phyloP scores from a whole-genome alignment of 1,140 invertebrate genomes.

The Drosophila quadrilineata region DNA sequence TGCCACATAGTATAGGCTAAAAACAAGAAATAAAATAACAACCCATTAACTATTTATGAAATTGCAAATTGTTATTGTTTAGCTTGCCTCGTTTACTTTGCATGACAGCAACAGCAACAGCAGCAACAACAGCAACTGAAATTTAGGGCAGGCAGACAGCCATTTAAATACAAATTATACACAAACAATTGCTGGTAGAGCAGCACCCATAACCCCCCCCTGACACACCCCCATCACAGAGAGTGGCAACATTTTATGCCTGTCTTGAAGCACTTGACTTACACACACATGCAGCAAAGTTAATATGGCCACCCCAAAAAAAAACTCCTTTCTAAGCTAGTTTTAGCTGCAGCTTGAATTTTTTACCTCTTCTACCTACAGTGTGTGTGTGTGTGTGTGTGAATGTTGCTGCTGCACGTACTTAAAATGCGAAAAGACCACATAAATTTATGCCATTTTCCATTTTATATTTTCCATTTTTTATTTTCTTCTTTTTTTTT shows the following conservation, averaged over 20 bases:
- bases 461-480: too few relatives aligned
- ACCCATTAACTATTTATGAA: conserved; percentile 73
- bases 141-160: conserved; percentile 42
- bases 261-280: conserved; percentile 44
- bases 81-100: conserved; percentile 72
- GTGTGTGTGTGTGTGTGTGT: conserved; percentile 7
- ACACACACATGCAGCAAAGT: background rate
- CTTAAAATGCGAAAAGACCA: conserved; percentile 59
- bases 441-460: conserved; percentile 74
- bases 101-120: conserved; percentile 56
- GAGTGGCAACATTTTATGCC: conserved; percentile 39
- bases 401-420: conserved; percentile 43
- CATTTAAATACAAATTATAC: conserved; percentile 77
- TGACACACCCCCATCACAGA: background rate
- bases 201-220: background rate
- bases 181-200: conserved; percentile 38
- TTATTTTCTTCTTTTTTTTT: too few relatives aligned
- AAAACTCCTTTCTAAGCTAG: conserved; percentile 37
- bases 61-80: conserved; percentile 78
- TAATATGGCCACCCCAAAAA: conserved; percentile 8
- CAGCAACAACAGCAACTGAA: conserved; percentile 50
- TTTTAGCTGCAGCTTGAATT: conserved; percentile 50
- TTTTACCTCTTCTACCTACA: background rate
- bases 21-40: too few relatives aligned
- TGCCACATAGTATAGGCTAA: conserved; percentile 15